Conservation (phyloP, 2,797 vertebrate species). For the Lagorchestes hirsutus region DNA sequence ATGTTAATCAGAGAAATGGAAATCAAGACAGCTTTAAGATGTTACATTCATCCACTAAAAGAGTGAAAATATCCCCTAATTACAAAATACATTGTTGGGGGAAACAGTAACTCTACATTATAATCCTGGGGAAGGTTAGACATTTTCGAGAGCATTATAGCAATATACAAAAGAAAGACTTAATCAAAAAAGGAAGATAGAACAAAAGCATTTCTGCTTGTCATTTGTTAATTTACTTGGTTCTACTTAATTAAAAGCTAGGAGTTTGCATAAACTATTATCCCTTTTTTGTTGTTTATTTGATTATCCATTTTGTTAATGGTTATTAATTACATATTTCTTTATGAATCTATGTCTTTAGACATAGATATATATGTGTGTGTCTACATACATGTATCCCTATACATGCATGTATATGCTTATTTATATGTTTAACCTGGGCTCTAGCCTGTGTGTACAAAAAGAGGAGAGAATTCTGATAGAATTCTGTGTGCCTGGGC, state of each 20-base stretch:
- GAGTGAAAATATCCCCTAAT: neutral
- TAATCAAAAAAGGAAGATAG: neutral
- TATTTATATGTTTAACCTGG: neutral
- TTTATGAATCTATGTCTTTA: neutral
- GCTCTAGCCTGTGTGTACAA: neutral
- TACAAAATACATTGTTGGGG: neutral
- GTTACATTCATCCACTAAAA: neutral
- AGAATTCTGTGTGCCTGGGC: neutral
- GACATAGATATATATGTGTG: too few relatives aligned
- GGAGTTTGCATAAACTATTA: neutral
- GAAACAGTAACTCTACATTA: neutral
- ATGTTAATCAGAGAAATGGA: neutral
- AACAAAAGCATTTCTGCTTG: neutral
- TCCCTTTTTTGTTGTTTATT: neutral
- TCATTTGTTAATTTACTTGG: neutral
- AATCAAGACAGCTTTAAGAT: neutral
- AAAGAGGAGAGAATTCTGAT: neutral
- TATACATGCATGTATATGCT: neutral
- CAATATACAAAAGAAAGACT: neutral
- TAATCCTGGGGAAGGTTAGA: neutral
- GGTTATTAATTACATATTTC: neutral
- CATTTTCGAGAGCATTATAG: too few relatives aligned
- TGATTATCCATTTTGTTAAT: neutral
- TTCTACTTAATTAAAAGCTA: neutral
- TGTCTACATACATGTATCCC: neutral